phyloP scores from a whole-genome alignment of 1,140 invertebrate genomes.

The Drosophila subobscura region DNA sequence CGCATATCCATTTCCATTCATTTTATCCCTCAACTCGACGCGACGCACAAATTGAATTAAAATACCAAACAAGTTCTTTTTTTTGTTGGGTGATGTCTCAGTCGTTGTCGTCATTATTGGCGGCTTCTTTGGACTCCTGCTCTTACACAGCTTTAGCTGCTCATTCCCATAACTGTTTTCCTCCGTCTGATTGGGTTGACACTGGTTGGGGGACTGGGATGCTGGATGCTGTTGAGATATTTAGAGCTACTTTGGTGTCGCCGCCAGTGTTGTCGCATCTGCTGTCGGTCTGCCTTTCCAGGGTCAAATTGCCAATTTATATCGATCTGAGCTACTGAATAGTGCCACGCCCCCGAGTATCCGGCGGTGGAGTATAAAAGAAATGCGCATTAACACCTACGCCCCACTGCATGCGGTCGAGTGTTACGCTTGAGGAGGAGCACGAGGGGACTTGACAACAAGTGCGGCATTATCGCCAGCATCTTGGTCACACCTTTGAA shows the following conservation, averaged over 20 bases:
- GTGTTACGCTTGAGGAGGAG: not conserved
- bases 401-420: conserved; percentile 1
- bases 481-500: conserved; percentile 55
- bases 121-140: conserved; percentile 34
- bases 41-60: conserved; percentile 65
- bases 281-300: conserved; percentile 40
- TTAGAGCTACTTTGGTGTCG: conserved; percentile 45
- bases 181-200: conserved; percentile 43
- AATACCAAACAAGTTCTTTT: conserved; percentile 60
- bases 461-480: conserved; percentile 36
- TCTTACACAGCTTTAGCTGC: conserved; percentile 7
- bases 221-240: not conserved
- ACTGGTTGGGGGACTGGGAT: not conserved
- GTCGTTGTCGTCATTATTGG: conserved; percentile 3
- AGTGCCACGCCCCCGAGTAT: conserved; percentile 25
- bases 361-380: not conserved
- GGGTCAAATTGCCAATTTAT: conserved; percentile 75
- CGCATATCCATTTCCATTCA: conserved; percentile 44
- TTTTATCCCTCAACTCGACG: conserved; percentile 21
- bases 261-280: conserved; percentile 39
- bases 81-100: conserved; percentile 24
- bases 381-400: conserved; percentile 60
- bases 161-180: conserved; percentile 75
- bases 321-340: conserved; percentile 46
- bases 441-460: conserved; percentile 21